phyloP scores from a whole-genome alignment of 1,140 invertebrate genomes.

The Drosophila obscura region DNA sequence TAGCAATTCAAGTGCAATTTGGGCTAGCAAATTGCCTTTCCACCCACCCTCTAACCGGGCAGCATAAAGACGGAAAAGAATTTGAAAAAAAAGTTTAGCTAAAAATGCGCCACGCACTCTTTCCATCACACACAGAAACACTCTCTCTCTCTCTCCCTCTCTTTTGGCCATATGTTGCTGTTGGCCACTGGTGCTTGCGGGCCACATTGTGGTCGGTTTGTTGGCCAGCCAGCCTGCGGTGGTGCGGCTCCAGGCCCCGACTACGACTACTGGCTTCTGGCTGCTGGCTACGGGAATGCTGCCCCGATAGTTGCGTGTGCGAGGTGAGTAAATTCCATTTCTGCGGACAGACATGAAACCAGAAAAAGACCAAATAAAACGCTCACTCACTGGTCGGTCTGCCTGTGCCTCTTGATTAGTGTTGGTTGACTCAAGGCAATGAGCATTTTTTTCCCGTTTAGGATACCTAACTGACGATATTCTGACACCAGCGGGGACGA shows the following conservation, averaged over 20 bases:
- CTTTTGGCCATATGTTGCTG: slow-evolving; percentile 53
- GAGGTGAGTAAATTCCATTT: slow-evolving; percentile 67
- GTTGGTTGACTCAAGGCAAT: slow-evolving; percentile 27
- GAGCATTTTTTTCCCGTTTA: background rate
- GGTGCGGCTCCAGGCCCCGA: background rate
- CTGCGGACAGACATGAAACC: slow-evolving; percentile 33
- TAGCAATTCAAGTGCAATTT: slow-evolving; percentile 50
- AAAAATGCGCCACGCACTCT: slow-evolving; percentile 40
- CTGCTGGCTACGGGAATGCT: slow-evolving; percentile 4
- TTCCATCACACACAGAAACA: slow-evolving; percentile 4
- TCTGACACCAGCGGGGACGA: too few relatives aligned
- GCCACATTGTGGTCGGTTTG: slow-evolving; percentile 53
- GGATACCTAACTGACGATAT: background rate
- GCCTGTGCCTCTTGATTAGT: slow-evolving; percentile 24
- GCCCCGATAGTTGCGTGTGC: slow-evolving; percentile 41
- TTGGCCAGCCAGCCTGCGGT: slow-evolving; percentile 46
- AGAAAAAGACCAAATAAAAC: slow-evolving; percentile 18
- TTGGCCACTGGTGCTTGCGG: slow-evolving; percentile 34
- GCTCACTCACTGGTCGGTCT: slow-evolving; percentile 22
- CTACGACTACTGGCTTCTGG: background rate
- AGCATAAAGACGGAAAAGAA: slow-evolving; percentile 25
- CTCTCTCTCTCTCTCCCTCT: slow-evolving; percentile 23
- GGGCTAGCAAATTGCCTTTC: slow-evolving; percentile 43
- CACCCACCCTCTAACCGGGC: slow-evolving; percentile 6
- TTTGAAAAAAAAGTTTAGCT: slow-evolving; percentile 20